Conservation (phyloP, 2,113 vertebrate species). For the Hystrix cristata region DNA sequence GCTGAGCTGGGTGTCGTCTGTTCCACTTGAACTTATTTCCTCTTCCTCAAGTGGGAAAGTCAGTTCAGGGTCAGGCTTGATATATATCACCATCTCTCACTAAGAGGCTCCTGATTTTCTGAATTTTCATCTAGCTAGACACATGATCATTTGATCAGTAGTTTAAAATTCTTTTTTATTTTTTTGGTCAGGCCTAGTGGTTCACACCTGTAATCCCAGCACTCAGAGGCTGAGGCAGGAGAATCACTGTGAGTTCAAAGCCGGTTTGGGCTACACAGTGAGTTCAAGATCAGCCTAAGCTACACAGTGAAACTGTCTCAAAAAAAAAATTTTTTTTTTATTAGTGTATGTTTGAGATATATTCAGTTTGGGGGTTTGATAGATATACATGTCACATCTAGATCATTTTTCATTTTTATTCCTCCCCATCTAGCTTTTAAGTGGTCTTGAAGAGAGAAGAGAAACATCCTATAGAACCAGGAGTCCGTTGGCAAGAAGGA, state of each 20-base stretch:
- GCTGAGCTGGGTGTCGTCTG: slow-evolving; percentile 69
- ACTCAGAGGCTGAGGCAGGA: not conserved
- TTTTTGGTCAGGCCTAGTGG: not conserved
- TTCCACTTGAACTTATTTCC: slow-evolving; percentile 83
- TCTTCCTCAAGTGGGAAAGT: slow-evolving; percentile 81
- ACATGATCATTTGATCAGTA: slow-evolving; percentile 56
- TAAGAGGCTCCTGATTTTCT: slow-evolving; percentile 76
- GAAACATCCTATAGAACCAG: slow-evolving; percentile 39
- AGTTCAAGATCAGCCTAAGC: not conserved
- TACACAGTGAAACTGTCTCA: not conserved
- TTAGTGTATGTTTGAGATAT: not conserved
- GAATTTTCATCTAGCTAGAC: slow-evolving; percentile 64
- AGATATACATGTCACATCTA: not conserved
- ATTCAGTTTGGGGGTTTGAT: not conserved
- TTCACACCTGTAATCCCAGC: not conserved
- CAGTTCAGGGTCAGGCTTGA: slow-evolving; percentile 72
- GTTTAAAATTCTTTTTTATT: not conserved
- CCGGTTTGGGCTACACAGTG: not conserved
- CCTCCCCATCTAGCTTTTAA: slow-evolving; percentile 24
- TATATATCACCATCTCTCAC: slow-evolving; percentile 68
- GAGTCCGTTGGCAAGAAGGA: not conserved
- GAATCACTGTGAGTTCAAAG: not conserved
- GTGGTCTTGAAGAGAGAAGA: slow-evolving; percentile 41
- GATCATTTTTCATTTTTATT: not conserved
- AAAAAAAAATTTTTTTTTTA: not conserved